phyloP scores from a whole-genome alignment of 2,113 vertebrate genomes.

The Salvator merianae region DNA sequence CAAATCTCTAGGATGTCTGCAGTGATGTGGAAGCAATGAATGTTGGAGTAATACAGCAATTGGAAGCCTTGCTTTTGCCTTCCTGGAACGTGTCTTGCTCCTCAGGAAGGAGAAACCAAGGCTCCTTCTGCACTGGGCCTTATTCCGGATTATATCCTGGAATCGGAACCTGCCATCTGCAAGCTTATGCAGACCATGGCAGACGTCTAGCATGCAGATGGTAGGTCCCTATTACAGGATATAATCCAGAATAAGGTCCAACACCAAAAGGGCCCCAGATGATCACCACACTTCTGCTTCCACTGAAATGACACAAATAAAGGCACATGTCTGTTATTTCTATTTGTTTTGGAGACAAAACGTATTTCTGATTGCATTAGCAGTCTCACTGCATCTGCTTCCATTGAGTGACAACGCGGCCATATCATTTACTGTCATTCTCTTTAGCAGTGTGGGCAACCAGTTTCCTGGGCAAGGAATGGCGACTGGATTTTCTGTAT shows the following conservation, averaged over 20 bases:
- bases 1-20: background rate
- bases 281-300: too few species aligned
- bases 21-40: background rate
- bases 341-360: background rate
- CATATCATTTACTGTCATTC: constrained; percentile 21
- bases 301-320: too few species aligned
- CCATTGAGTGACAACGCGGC: background rate
- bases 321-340: background rate
- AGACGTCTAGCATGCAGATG: too few species aligned
- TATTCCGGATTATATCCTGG: too few species aligned
- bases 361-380: background rate
- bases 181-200: too few species aligned
- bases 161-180: too few species aligned
- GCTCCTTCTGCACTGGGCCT: too few species aligned
- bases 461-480: constrained; percentile 73
- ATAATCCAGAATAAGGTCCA: too few species aligned
- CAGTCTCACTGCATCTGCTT: background rate
- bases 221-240: too few species aligned
- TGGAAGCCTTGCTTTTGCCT: background rate
- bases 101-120: background rate
- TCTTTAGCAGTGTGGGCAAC: constrained; percentile 75
- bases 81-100: background rate
- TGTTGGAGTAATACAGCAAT: background rate
- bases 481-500: constrained; percentile 74
- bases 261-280: too few species aligned